Conservation (phyloP, 2,888 invertebrate genomes). For the Lepeophtheirus nordmannii region DNA sequence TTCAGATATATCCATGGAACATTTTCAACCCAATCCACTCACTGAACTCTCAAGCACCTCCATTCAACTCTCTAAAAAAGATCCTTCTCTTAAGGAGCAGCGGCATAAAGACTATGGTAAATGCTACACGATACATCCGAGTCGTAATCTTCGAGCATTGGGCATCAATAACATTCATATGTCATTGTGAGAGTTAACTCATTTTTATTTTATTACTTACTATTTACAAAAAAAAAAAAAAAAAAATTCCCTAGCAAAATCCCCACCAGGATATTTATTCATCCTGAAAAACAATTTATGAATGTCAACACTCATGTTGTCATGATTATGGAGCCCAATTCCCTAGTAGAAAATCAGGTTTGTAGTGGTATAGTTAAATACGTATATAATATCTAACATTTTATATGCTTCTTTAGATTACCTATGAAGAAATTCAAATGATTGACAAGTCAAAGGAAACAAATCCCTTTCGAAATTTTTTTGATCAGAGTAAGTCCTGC, state of each 20-base stretch:
- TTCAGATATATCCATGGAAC: not conserved
- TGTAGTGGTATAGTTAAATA: not conserved
- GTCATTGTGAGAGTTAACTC: not conserved
- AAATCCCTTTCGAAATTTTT: not conserved
- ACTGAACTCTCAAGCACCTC: not conserved
- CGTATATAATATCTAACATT: not conserved
- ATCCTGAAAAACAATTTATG: not conserved
- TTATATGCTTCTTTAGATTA: not conserved
- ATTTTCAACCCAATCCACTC: not conserved
- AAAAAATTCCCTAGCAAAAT: not conserved
- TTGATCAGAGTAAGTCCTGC: not conserved
- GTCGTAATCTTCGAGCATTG: not conserved
- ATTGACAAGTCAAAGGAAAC: not conserved
- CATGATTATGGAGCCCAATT: not conserved
- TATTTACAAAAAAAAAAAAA: too few species aligned
- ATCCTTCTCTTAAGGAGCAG: not conserved
- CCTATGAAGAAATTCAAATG: not conserved
- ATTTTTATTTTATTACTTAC: not conserved
- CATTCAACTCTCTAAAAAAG: not conserved
- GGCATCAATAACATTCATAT: slow-evolving; percentile 1
- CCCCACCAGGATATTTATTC: not conserved
- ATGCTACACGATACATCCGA: not conserved
- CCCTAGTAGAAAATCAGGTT: not conserved
- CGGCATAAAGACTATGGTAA: not conserved
- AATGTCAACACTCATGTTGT: not conserved